phyloP scores from a whole-genome alignment of 2,113 vertebrate genomes.

The Cairina moschata region DNA sequence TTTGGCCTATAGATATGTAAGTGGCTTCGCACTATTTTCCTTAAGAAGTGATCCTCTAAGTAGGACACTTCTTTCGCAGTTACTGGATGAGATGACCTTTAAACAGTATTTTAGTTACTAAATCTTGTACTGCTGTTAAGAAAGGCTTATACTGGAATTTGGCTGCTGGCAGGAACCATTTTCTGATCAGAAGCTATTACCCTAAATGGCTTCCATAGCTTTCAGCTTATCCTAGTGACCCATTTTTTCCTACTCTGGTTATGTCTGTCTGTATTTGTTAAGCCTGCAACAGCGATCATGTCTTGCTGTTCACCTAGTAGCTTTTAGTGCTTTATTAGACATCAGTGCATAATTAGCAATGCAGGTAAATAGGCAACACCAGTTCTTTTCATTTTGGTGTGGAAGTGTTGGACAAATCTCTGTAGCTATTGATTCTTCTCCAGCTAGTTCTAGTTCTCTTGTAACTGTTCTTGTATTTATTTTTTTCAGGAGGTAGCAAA shows the following conservation, averaged over 20 bases:
- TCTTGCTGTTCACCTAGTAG: not conserved
- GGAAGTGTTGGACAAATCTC: not conserved
- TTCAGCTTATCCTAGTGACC: not conserved
- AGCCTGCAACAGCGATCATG: not conserved
- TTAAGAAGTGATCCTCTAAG: not conserved
- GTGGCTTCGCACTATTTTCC: not conserved
- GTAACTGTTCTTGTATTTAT: not conserved
- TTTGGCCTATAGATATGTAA: not conserved
- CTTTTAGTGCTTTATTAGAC: not conserved
- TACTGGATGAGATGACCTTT: not conserved
- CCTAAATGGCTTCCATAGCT: not conserved
- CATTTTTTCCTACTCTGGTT: not conserved
- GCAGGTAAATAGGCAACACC: not conserved
- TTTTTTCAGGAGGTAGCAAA: slow-evolving; percentile 90
- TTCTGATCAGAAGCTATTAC: not conserved
- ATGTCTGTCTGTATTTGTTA: not conserved
- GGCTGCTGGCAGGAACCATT: not conserved
- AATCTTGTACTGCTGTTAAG: not conserved
- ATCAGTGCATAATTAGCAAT: not conserved
- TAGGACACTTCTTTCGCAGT: not conserved
- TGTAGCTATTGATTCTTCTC: not conserved
- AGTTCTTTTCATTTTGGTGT: not conserved
- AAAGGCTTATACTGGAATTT: not conserved
- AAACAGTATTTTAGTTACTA: not conserved
- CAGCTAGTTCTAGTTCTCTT: not conserved